Conservation (phyloP, 2,113 vertebrate species). For the Corapipo altera region DNA sequence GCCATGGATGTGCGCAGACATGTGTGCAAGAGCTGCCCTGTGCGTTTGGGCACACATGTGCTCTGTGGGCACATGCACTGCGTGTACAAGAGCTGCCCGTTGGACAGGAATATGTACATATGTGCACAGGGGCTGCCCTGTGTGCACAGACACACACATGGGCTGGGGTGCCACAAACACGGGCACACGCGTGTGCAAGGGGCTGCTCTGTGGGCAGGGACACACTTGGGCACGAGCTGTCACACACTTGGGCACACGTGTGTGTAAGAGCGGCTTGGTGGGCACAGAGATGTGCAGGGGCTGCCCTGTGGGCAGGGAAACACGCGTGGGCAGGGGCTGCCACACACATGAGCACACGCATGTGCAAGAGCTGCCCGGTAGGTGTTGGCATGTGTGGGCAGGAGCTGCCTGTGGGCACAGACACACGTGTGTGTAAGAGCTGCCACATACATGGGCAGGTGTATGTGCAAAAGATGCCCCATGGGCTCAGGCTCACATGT, state of each 20-base stretch:
- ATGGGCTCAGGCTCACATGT: background rate
- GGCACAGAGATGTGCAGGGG: background rate
- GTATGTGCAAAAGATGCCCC: background rate
- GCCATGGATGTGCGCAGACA: no score
- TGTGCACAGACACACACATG: no score
- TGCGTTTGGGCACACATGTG: background rate
- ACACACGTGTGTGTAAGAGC: no score
- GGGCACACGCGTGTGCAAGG: background rate
- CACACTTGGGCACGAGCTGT: background rate
- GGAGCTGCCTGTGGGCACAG: background rate
- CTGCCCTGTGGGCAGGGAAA: background rate
- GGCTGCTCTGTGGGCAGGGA: background rate
- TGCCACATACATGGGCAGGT: background rate
- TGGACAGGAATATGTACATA: fast-evolving
- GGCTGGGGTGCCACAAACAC: no score
- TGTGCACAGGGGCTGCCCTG: no score
- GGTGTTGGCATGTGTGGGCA: no score
- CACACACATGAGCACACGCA: background rate
- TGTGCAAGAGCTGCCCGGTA: background rate
- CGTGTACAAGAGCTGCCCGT: background rate
- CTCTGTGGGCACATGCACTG: background rate
- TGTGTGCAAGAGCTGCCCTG: background rate
- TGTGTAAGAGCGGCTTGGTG: background rate
- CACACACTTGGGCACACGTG: background rate
- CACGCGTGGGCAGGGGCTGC: background rate